Conservation (phyloP, 2,888 invertebrate species). For the Iselma pallidipennis region DNA sequence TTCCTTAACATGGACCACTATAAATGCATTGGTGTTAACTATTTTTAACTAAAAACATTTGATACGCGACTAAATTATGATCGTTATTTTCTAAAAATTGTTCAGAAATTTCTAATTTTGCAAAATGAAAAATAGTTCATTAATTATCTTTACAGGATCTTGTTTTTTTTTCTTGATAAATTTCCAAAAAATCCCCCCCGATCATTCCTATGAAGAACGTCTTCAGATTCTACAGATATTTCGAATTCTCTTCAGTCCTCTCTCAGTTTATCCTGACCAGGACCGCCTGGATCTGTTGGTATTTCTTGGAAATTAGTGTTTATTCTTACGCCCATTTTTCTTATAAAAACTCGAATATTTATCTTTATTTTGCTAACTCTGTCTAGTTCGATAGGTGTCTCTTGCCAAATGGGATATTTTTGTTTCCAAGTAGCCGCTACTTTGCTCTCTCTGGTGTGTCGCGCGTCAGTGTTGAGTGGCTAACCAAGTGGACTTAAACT, state of each 20-base stretch:
- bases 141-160: background rate
- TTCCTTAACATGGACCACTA: conserved; percentile 28
- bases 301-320: background rate
- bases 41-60: conserved; percentile 33
- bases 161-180: background rate
- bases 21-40: conserved; percentile 31
- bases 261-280: too few species aligned
- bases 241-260: too few species aligned
- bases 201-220: too few species aligned
- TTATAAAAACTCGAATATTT: conserved; percentile 41
- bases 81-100: background rate
- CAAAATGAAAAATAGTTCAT: background rate
- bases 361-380: conserved; percentile 53
- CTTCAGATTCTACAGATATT: too few species aligned
- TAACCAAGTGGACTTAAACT: conserved; percentile 42
- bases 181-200: background rate
- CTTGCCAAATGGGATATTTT: conserved; percentile 59
- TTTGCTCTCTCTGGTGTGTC: conserved; percentile 39
- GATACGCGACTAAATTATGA: conserved; percentile 28
- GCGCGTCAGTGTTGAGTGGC: conserved; percentile 52
- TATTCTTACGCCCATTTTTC: background rate
- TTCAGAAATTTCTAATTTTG: background rate
- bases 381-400: conserved; percentile 53
- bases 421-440: conserved; percentile 51
- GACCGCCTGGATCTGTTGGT: too few species aligned